Conservation (phyloP, 2,888 invertebrate species). For the Serrognathus titanus region DNA sequence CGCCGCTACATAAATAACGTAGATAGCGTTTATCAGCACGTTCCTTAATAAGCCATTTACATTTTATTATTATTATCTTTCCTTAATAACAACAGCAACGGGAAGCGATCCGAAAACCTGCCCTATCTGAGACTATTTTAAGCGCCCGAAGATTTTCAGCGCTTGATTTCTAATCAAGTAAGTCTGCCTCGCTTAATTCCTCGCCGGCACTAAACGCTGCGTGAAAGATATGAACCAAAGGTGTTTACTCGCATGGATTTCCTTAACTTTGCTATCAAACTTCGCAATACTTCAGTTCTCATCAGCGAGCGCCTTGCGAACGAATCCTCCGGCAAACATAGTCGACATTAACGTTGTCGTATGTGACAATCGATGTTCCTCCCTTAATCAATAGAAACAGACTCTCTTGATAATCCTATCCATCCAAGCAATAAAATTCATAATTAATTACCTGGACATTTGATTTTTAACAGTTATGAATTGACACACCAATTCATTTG, state of each 20-base stretch:
- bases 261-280: conserved; percentile 45
- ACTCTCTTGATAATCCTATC: too few species aligned
- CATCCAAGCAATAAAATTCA: too few species aligned
- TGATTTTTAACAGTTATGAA: too few species aligned
- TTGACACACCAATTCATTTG: too few species aligned
- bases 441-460: too few species aligned
- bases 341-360: not conserved
- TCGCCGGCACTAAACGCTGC: conserved; percentile 42
- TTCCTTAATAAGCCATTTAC: too few species aligned
- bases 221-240: conserved; percentile 47
- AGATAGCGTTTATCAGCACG: too few species aligned
- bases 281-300: conserved; percentile 42
- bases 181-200: conserved; percentile 43
- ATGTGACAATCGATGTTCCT: not conserved
- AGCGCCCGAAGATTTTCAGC: conserved; percentile 15
- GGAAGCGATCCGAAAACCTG: not conserved
- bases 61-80: too few species aligned
- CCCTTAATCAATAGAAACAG: too few species aligned
- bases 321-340: conserved; percentile 22
- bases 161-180: conserved; percentile 19
- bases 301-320: conserved; percentile 26
- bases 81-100: too few species aligned
- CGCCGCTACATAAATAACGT: too few species aligned
- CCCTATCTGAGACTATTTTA: not conserved
- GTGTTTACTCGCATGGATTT: conserved; percentile 47